phyloP scores from a whole-genome alignment of 2,888 invertebrate genomes.

The Meiosimyza platycephala region DNA sequence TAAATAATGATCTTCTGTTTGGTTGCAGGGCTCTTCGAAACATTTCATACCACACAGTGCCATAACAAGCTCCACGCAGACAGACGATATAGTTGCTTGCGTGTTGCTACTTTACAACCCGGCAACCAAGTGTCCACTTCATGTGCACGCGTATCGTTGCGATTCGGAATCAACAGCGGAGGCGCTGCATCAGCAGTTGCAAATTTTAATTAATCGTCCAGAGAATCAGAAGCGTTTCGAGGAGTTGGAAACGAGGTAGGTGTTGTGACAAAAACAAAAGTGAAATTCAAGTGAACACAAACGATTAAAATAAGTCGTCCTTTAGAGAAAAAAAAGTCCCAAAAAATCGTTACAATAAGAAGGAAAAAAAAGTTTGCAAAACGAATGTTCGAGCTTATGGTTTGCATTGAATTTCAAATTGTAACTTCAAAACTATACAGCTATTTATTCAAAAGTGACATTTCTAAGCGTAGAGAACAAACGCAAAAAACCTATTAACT shows the following conservation, averaged over 20 bases:
- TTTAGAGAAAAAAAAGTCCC: no score
- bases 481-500: no score
- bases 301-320: no score
- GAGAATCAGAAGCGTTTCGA: conserved; percentile 88
- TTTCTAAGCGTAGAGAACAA: no score
- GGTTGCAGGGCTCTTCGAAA: conserved; percentile 75
- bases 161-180: conserved; percentile 94
- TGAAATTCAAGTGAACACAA: no score
- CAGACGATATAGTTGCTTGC: conserved; percentile 93
- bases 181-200: conserved; percentile 85
- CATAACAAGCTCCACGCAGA: conserved; percentile 89
- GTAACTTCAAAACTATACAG: no score
- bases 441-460: no score
- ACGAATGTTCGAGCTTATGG: no score
- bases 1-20: conserved; percentile 4
- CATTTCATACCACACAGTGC: conserved; percentile 95
- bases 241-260: conserved; percentile 76
- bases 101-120: conserved; percentile 94
- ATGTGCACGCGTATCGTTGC: conserved; percentile 94
- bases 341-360: no score
- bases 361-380: no score
- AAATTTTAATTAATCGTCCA: conserved; percentile 83
- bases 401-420: no score
- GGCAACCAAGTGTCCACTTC: conserved; percentile 92
- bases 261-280: no score